Evolutionary conservation across 2,113 vertebrate genomes (phyloP).

Genomic region (Desmodus rotundus): DNA sequence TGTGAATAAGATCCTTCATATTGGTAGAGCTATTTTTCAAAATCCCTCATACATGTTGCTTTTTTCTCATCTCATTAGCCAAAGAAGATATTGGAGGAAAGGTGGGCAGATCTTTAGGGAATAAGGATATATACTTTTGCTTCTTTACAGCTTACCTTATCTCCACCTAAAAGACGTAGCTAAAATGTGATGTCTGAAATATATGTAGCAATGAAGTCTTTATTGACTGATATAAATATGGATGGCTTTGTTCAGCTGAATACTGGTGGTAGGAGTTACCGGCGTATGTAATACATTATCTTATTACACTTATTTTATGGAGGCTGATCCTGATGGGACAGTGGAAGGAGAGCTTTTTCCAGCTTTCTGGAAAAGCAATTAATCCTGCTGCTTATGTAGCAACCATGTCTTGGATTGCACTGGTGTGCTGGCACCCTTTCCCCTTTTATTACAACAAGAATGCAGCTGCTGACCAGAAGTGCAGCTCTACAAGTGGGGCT

Average conservation of each 20-base stretch:
- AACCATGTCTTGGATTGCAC: constrained; percentile 40
- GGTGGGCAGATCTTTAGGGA: background rate
- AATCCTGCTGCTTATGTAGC: constrained; percentile 65
- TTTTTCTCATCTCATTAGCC: constrained; percentile 43
- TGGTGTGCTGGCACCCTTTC: constrained; percentile 61
- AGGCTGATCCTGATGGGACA: constrained; percentile 71
- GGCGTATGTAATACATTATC: constrained; percentile 74
- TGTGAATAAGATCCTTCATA: background rate
- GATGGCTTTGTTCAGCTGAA: constrained; percentile 59
- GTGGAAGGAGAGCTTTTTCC: constrained; percentile 66
- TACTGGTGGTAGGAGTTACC: constrained; percentile 61
- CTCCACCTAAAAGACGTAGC: constrained; percentile 40
- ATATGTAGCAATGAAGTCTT: constrained; percentile 60
- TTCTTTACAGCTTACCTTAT: constrained; percentile 50
- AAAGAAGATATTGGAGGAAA: constrained; percentile 20
- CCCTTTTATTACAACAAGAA: constrained; percentile 73
- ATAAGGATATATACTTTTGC: constrained; percentile 17
- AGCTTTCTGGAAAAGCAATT: constrained; percentile 77
- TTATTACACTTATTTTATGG: constrained; percentile 76
- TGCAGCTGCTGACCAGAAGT: constrained; percentile 73
- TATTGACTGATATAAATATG: constrained; percentile 67
- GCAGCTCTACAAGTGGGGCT: constrained; percentile 57
- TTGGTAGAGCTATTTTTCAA: background rate
- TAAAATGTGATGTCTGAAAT: constrained; percentile 53
- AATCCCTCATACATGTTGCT: constrained; percentile 1